A percentile compares a stretch with the other conserved stretches of the same genome.
Conservation (phyloP, 2,888 invertebrate species). For the Lasioglossum vierecki region DNA sequence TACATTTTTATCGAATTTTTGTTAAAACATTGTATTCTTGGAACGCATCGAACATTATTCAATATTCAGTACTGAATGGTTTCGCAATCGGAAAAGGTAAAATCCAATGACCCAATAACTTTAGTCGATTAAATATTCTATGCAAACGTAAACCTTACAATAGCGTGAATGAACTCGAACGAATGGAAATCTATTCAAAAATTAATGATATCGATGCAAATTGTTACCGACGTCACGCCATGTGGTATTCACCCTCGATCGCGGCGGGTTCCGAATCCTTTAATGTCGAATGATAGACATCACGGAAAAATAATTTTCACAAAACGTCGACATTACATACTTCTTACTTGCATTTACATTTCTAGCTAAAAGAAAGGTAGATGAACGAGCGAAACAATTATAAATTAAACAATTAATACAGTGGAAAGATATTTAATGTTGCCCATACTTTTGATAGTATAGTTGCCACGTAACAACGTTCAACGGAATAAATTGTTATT, state of each 20-base stretch:
- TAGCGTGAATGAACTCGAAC: neutral
- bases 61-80: neutral
- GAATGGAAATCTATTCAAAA: conserved; percentile 30
- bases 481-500: too few relatives aligned
- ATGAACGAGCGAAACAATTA: too few relatives aligned
- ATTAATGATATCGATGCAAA: conserved; percentile 20
- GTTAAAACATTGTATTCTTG: neutral
- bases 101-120: conserved; percentile 2
- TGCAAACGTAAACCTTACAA: neutral
- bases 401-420: too few relatives aligned
- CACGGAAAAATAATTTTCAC: neutral
- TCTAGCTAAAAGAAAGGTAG: too few relatives aligned
- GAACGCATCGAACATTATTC: neutral
- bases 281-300: neutral
- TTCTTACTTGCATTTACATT: neutral
- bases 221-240: conserved; percentile 6
- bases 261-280: neutral
- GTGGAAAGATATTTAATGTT: too few relatives aligned
- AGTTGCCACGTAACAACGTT: too few relatives aligned
- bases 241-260: neutral
- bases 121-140: conserved; percentile 1
- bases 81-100: neutral
- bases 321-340: neutral
- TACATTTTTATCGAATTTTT: neutral
- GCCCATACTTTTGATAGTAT: too few relatives aligned